Conservation (phyloP, 2,797 vertebrate species). For the Rhinophrynus dorsalis region DNA sequence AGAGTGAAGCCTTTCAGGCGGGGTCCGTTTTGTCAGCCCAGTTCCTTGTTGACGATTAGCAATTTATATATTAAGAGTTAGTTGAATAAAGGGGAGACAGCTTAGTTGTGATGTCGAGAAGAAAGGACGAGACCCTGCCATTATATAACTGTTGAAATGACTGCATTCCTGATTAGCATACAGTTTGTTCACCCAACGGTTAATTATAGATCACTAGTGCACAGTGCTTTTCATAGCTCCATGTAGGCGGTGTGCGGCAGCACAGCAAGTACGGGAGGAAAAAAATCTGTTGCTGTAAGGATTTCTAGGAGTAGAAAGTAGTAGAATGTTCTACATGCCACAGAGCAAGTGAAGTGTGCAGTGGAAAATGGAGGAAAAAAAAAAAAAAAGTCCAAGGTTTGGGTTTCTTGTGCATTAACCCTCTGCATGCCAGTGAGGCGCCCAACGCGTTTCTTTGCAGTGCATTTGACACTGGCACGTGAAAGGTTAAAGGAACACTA, state of each 20-base stretch:
- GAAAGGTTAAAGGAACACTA: too few relatives aligned
- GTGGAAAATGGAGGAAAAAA: too few relatives aligned
- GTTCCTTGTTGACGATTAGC: neutral
- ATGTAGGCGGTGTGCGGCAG: constrained; percentile 35
- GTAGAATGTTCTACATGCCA: constrained; percentile 28
- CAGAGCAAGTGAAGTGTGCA: too few relatives aligned
- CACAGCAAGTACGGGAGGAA: constrained; percentile 46
- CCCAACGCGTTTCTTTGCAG: too few relatives aligned
- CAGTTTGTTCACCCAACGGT: constrained; percentile 34
- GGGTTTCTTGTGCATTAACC: too few relatives aligned
- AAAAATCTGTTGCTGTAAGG: constrained; percentile 30
- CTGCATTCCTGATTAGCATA: constrained; percentile 45
- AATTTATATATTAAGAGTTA: neutral
- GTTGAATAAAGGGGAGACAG: neutral
- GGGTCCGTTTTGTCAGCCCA: neutral
- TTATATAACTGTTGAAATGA: constrained; percentile 40
- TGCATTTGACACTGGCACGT: too few relatives aligned
- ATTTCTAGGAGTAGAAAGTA: constrained; percentile 42
- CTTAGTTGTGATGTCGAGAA: constrained; percentile 12
- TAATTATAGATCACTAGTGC: constrained; percentile 52
- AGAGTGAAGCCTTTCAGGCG: neutral
- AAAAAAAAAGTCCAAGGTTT: too few relatives aligned
- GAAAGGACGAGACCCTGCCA: constrained; percentile 13
- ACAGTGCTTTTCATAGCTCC: constrained; percentile 30
- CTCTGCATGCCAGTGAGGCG: too few relatives aligned